phyloP scores from a whole-genome alignment of 2,797 vertebrate genomes.

The Lemur catta region DNA sequence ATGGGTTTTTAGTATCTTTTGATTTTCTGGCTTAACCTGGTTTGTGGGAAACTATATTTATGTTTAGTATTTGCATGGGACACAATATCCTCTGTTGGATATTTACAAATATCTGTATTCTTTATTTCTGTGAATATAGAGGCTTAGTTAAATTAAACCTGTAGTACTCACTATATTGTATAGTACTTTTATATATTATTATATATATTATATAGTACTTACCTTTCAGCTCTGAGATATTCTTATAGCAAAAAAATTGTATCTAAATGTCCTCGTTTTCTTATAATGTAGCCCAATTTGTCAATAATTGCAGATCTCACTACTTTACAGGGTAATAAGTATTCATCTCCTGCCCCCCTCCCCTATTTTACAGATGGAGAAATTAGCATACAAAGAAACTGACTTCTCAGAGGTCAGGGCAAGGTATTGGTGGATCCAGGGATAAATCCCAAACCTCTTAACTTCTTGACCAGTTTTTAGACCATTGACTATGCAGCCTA shows the following conservation, averaged over 20 bases:
- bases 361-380: constrained; percentile 71
- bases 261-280: constrained; percentile 42
- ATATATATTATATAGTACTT: too few relatives aligned
- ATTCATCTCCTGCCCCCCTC: not conserved
- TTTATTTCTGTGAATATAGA: constrained; percentile 50
- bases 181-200: too few relatives aligned
- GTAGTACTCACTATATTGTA: not conserved
- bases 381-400: constrained; percentile 56
- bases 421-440: constrained; percentile 59
- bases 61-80: constrained; percentile 13
- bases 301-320: constrained; percentile 37
- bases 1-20: constrained; percentile 35
- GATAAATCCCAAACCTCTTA: constrained; percentile 59
- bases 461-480: constrained; percentile 54
- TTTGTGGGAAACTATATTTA: constrained; percentile 53
- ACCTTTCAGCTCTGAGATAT: not conserved
- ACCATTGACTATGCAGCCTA: constrained; percentile 73
- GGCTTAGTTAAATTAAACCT: constrained; percentile 9
- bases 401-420: constrained; percentile 51
- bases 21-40: constrained; percentile 15
- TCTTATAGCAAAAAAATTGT: not conserved
- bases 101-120: not conserved
- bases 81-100: not conserved
- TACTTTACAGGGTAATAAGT: constrained; percentile 42
- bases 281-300: not conserved